Base-by-base conservation (phyloP, 2,888 invertebrate species). In the Standfussiana lucernea region DNA sequence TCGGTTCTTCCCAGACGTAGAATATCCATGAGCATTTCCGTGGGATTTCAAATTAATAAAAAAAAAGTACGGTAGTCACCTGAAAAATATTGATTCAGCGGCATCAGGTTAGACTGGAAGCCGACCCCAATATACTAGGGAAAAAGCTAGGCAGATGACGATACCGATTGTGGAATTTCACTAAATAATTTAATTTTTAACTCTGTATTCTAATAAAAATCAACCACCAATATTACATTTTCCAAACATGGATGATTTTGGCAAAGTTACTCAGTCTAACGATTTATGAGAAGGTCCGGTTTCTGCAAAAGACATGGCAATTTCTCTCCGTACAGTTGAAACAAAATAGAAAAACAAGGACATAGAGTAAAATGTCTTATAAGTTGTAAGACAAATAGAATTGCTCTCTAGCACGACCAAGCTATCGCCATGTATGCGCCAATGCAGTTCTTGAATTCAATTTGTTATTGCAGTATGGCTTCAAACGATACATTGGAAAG, bases 401-500 rank as follows among this genome's bases (percentile, higher is more conserved):
- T 82, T 77, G 86, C 68, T 83, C 77, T 81, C 59, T 59, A 53
- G 67, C 73, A 77, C 72, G 72, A 82, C 70, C 59, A 76, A 76
- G 70, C 82, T 66, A 85, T 77, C 75, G 68, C 82, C 82, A 42
- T 82, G 77, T 85, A 83, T 85, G 72, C 67, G 85, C 70, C 82
- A 73, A 82, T 83, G 86, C 77, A 85, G 82, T 83, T 85, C 86
- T 83, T 85, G 71, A 77, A 85, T 85, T 85, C 82, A 82, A 85
- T 85, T 82, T 82, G 77, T 77, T 83, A 73, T 85, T 73, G 82
- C 53, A 70, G 35, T 75, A 70, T 76, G 72, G 68, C 47, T 83
- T 64, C 82, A 75, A 83, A 77, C 70, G 62, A 70, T 64, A 71
- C 82, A 24, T 72, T 85, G 50, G 61, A 70, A 56, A 62, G 45